Base-by-base conservation (phyloP, 2,888 invertebrate species). In the Hybos culiciformis region DNA sequence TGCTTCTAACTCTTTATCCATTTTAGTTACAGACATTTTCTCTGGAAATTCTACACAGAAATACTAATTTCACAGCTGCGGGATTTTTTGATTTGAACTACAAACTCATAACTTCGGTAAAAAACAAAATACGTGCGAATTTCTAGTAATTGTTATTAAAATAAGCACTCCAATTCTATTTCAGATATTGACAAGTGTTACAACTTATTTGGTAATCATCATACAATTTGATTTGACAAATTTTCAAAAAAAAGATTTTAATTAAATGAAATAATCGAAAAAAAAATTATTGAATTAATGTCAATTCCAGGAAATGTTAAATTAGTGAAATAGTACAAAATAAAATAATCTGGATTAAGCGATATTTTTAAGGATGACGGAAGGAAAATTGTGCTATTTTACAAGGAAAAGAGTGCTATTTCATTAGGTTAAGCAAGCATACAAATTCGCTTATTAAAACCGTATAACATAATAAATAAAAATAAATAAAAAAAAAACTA, bases 41-140 rank as follows among this genome's bases (percentile, higher is more conserved):
- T 1, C 37, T 56, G 36, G 55, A 57, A 50, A 52, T 57, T 2
- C 31, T 57, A 34, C 57, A 59, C 15, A 46, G 56, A 9, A 56
- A 51, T 46, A 46, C 54, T 6, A 51, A 47, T 9, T 54, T 59
- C 11, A 54, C 56, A 7, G 58, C 56, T 2, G 57, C 53, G 4
- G 58, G 57, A 12, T 59, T 56, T 26, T 57, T 58, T 17, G 53
- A 55, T 40, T 53, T 59, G 48, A 52, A 58, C 34, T 55, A 53
- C 26, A 57, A 57, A 45, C 43, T 58, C 12, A 55, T 58, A 20
- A 59, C 58, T 26, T 58, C 58, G 43, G 58, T 56, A 39, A 38
- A 8, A 4, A 3, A 29, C n/a, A 8, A 26, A 23, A 18, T n/a
- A 20, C 5, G 11, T 7, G 3, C 12, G 17, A 41, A 5, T 12